Base-by-base conservation (phyloP, 2,888 invertebrate genomes). In the Drosophila tanythrix region DNA sequence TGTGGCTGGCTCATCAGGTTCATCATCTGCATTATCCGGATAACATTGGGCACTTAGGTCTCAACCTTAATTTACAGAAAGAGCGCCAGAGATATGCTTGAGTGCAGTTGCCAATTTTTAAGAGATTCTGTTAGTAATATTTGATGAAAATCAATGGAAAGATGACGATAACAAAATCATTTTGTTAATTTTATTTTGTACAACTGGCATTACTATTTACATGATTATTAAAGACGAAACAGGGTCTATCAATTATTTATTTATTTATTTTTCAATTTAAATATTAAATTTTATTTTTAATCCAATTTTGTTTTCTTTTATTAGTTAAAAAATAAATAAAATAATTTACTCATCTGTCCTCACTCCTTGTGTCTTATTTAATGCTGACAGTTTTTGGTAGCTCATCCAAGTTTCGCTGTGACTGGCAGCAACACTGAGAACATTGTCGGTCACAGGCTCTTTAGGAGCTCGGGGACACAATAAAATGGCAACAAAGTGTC, bases 401-500 rank as follows among this genome's bases (percentile, higher is more conserved):
- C 43, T 60, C 56, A 52, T 76, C 13, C 11, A 2, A 2, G 8
- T 11, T 60, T 60, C 67, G 67, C 25, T 29, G 25, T 13, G 66
- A 61, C 62, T 31, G 38, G 51, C 31, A 27, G 29, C 8, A 13
- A 35, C 25, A 57, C 31, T 18, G 11, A 21, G 13, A 33, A 43
- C 46, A 48, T 38, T 46, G 53, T 66, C 27, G 57, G 60, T 48
- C 76, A 50, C n/a, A 46, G 36, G 46, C 35, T 46, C 11, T 50
- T 38, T 8, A 33, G 18, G 55, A 61, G 72, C 36, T 53, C 70
- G 71, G 38, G 46, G n/a, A 58, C 50, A 25, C 55, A 77, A 64
- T 76, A 76, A 76, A 77, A 64, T 13, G 48, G 64, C 76, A 73
- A 74, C 74, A 74, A 69, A 77, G 74, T 74, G 76, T 70, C 59